Conservation (phyloP, 2,888 invertebrate species). For the Dicycla oo region DNA sequence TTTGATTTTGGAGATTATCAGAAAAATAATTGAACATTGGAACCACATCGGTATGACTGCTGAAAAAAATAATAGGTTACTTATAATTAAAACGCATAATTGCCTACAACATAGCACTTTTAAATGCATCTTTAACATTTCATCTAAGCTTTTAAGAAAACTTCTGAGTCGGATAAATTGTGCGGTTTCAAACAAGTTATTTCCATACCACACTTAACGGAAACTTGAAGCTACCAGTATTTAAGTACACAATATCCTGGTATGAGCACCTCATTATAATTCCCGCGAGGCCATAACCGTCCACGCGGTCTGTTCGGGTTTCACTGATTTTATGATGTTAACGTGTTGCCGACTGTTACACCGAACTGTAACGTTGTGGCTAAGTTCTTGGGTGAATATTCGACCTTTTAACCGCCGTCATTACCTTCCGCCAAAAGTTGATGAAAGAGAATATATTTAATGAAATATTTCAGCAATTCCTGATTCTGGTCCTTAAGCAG, state of each 20-base stretch:
- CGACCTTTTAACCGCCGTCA: too few species aligned
- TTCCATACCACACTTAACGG: slow-evolving; percentile 10
- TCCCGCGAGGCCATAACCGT: slow-evolving; percentile 74
- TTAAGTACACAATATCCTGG: slow-evolving; percentile 31
- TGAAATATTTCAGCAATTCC: too few species aligned
- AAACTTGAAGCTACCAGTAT: slow-evolving; percentile 34
- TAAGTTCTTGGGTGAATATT: too few species aligned
- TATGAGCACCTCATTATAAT: slow-evolving; percentile 78
- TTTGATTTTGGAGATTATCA: too few species aligned
- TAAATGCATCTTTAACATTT: neutral
- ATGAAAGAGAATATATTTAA: too few species aligned
- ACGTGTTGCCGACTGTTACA: slow-evolving; percentile 60
- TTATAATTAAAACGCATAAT: neutral
- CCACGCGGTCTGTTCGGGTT: slow-evolving; percentile 72
- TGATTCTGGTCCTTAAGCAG: too few species aligned
- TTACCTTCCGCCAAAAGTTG: too few species aligned
- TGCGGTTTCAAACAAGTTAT: neutral
- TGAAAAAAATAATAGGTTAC: neutral
- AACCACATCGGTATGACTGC: neutral
- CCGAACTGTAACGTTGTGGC: slow-evolving; percentile 49
- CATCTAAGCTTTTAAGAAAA: neutral
- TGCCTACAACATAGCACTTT: too few species aligned
- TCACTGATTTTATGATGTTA: slow-evolving; percentile 76
- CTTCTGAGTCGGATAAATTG: neutral
- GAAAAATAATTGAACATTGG: neutral